Evolutionary conservation across 23 tunicate genomes (phyloP), one percentile per base, ranked within the genome.

Genomic region (Ascidia mentula): DNA sequence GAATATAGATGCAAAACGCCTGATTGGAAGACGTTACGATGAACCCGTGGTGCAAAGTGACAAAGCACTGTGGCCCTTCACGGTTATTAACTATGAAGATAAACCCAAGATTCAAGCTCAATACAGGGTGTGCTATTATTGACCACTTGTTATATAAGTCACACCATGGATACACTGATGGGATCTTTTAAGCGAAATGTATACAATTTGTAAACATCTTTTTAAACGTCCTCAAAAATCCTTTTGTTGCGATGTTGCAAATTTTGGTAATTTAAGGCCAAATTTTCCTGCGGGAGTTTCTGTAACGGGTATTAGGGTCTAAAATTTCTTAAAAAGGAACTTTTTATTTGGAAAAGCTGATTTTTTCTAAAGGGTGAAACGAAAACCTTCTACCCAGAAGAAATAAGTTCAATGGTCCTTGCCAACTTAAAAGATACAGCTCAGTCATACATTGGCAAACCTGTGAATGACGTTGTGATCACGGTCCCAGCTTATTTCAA

Each of bases 401-500:
- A 95, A 84, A 94, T 94, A 69, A 87, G 93, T 53, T 88, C 98
- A 34, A 94, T 94, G 98, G 94, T 94, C 34, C 80, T 94, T 31
- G 77, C 37, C 20, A 84, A 89, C 30, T 84, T 94, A 89, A 94
- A 94, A 69, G 93, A 89, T 73, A 95, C 95, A 18, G 99, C 99
- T n/a, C 95, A 95, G 70, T 91, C 91, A 13, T 95, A 95, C 60
- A 82, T 95, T n/a, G 99, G 99, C n/a, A 85, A 85, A 77, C 72
- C 88, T 18, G 92, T 95, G 34, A 95, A 87, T 24, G 91, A 95
- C 37, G 99, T 92, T n/a, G 99, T 95, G 12, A 80, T 95, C 24
- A 95, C 99, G 3, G 96, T 96, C 13, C 99, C 99, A 5, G 99
- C 99, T 15, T 90, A 90, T 75, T 92, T 92, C 81, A 92, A 95